phyloP scores from a whole-genome alignment of 2,888 invertebrate genomes.

The Cataglyphis livida region DNA sequence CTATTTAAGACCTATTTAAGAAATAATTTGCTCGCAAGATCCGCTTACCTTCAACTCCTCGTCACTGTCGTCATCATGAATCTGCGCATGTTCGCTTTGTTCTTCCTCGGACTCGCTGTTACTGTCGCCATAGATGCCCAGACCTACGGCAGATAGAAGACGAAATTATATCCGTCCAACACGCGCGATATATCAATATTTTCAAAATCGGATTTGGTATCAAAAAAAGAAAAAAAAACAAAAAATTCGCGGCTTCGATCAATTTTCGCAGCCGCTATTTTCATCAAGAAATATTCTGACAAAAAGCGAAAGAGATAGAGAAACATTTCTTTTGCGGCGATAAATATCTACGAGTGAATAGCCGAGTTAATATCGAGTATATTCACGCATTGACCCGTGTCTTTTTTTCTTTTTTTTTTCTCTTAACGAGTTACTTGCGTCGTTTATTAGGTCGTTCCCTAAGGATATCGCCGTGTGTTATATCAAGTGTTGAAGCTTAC shows the following conservation, averaged over 20 bases:
- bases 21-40: background rate
- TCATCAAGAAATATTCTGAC: conserved; percentile 68
- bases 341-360: conserved; percentile 64
- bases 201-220: conserved; percentile 3
- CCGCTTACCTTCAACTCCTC: conserved; percentile 90
- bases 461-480: conserved; percentile 75
- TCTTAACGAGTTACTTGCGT: conserved; percentile 61
- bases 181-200: background rate
- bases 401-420: background rate
- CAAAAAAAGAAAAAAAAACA: conserved; percentile 56
- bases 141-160: conserved; percentile 88
- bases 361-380: conserved; percentile 54
- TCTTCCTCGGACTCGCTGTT: conserved; percentile 87
- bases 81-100: conserved; percentile 85
- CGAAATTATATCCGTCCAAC: conserved; percentile 57
- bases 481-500: conserved; percentile 85
- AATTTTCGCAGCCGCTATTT: conserved; percentile 66
- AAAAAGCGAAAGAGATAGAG: conserved; percentile 35
- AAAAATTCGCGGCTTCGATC: conserved; percentile 61
- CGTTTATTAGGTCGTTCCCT: conserved; percentile 70
- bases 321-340: conserved; percentile 40
- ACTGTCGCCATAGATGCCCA: conserved; percentile 94
- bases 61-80: conserved; percentile 88
- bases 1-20: background rate
- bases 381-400: conserved; percentile 28